phyloP scores from a whole-genome alignment of 1,140 invertebrate genomes.

The Ostrea edulis region DNA sequence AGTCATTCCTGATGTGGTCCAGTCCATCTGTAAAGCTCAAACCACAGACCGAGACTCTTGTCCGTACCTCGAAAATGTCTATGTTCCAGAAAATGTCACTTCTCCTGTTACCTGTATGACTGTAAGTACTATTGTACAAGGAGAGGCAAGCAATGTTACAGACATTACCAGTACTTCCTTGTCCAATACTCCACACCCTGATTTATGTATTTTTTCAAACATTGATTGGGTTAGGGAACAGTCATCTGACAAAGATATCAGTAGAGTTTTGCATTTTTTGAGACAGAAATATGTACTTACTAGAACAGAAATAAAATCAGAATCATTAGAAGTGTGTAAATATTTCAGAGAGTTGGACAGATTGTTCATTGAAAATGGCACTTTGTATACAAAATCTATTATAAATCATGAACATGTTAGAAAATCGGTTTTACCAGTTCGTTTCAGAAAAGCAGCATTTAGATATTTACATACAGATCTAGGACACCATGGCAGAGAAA shows the following conservation, averaged over 20 bases:
- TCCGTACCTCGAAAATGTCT: constrained; percentile 9
- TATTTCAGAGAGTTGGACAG: not conserved
- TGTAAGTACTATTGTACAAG: not conserved
- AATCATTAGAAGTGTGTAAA: not conserved
- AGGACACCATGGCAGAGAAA: constrained; percentile 45
- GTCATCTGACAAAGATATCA: not conserved
- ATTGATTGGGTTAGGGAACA: not conserved
- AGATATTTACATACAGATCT: constrained; percentile 2
- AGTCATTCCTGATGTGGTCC: not conserved
- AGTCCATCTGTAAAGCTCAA: not conserved
- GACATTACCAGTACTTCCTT: not conserved
- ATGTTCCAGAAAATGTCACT: not conserved
- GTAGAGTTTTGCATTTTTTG: not conserved
- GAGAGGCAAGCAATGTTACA: not conserved
- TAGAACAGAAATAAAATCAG: not conserved
- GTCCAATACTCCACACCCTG: not conserved
- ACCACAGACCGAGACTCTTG: not conserved
- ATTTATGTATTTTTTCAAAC: not conserved
- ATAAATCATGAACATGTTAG: not conserved
- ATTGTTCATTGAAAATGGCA: not conserved
- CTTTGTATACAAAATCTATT: constrained; percentile 8
- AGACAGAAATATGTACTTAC: not conserved
- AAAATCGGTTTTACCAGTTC: not conserved
- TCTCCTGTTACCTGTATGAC: not conserved
- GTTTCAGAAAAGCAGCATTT: not conserved